Evolutionary conservation across 2,113 vertebrate genomes (phyloP).

Genomic region (Gymnorhina tibicen): DNA sequence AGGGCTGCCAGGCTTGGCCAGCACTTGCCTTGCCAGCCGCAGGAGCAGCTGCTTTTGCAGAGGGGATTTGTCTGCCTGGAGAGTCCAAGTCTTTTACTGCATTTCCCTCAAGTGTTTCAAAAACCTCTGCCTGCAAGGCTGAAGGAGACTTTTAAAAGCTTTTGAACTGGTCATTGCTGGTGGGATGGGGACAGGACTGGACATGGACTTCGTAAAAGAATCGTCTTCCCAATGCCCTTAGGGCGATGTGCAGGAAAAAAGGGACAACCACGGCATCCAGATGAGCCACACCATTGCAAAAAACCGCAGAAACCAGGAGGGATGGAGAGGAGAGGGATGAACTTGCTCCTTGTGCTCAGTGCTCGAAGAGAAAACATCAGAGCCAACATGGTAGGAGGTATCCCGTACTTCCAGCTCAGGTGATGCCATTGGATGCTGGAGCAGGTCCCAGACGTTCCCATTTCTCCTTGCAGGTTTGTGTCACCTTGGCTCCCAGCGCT

Average conservation of each 20-base stretch:
- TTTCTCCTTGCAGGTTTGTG: background rate
- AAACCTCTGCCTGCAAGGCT: background rate
- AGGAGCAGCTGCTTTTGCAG: background rate
- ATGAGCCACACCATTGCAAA: background rate
- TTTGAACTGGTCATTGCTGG: background rate
- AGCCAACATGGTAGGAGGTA: background rate
- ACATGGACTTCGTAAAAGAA: background rate
- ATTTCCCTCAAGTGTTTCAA: background rate
- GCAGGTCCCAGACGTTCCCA: background rate
- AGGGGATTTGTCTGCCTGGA: background rate
- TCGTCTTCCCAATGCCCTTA: rapidly evolving
- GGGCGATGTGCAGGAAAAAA: background rate
- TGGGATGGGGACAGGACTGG: background rate
- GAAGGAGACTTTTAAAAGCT: background rate
- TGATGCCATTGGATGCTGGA: background rate
- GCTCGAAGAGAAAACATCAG: background rate
- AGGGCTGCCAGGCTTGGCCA: background rate
- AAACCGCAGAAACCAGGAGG: background rate
- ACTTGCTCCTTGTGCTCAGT: background rate
- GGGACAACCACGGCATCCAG: background rate
- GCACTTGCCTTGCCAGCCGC: background rate
- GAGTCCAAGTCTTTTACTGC: background rate
- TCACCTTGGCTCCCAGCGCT: background rate
- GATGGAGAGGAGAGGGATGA: background rate
- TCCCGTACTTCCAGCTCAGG: background rate